These are phyloP conservation scores for Syrphus vitripennis DNA, from an alignment of 2,888 invertebrate species.

Conservation along the genomic window DNA sequence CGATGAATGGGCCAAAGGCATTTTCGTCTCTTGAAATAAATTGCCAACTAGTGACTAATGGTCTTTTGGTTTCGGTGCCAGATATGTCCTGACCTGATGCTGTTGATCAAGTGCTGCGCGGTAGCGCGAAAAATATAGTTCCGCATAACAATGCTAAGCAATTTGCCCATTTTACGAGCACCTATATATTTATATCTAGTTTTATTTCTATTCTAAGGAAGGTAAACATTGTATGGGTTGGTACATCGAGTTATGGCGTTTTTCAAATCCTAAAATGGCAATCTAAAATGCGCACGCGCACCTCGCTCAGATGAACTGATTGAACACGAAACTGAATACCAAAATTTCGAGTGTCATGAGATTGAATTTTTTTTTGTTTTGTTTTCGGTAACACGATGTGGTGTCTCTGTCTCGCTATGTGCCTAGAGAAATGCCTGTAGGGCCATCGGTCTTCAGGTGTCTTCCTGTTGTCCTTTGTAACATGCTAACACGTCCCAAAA, in stretches of 20 bases:
- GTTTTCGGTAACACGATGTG: background rate
- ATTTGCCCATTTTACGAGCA: slow-evolving; percentile 50
- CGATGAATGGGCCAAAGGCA: slow-evolving; percentile 35
- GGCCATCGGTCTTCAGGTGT: slow-evolving; percentile 57
- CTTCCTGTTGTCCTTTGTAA: slow-evolving; percentile 49
- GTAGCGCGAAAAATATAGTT: slow-evolving; percentile 57
- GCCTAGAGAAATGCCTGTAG: background rate
- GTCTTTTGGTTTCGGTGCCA: slow-evolving; percentile 6
- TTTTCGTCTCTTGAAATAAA: slow-evolving; percentile 59
- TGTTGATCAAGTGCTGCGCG: slow-evolving; percentile 16
- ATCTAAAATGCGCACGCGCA: slow-evolving; percentile 69
- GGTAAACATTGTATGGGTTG: background rate
- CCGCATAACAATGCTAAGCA: slow-evolving; percentile 61
- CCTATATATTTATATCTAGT: slow-evolving; percentile 39
- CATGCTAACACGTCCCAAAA: slow-evolving; percentile 70
- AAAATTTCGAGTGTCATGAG: slow-evolving; percentile 53
- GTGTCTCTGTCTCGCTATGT: slow-evolving; percentile 3
- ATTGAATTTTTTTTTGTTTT: slow-evolving; percentile 4
- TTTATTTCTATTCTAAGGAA: background rate
- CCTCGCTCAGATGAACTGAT: slow-evolving; percentile 69
- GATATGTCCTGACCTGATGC: too few relatives aligned
- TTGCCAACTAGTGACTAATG: slow-evolving; percentile 72
- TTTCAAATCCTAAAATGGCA: slow-evolving; percentile 61
- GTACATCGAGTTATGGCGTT: slow-evolving; percentile 24
- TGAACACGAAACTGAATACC: slow-evolving; percentile 68